Evolutionary conservation across 1,140 invertebrate species (phyloP), one percentile per base, ranked within the genome.

Genomic region (Drosophila malerkotliana): DNA sequence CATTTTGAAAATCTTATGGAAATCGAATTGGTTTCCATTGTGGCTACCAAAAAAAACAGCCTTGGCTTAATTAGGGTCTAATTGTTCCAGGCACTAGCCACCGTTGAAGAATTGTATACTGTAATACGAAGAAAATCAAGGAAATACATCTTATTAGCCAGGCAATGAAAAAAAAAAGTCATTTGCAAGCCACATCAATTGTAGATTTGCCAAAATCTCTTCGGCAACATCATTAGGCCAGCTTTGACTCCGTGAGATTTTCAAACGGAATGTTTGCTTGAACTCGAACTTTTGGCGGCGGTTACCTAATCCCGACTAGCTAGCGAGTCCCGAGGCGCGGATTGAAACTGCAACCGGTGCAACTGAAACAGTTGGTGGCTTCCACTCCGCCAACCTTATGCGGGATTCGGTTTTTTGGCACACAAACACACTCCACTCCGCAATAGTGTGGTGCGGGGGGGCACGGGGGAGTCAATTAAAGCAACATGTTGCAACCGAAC

Each of bases 201-300:
- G 71, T 30, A 34, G 68, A 73, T 73, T 62, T 62, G 49, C 41
- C 68, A 28, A 73, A 62, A 76, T 28, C 34, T 59, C 34, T 68
- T 32, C 26, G 15, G 49, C 57, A 48, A 59, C 59, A 57, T 68
- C 66, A 76, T 69, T 71, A 81, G 58, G 37, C 44, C 30, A 32
- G 34, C 57, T 39, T 52, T 39, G 48, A 18, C 69, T 47, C 44
- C 15, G 44, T 55, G 44, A 77, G 72, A 53, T 75, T 75, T 75
- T 47, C 60, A 48, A 66, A 57, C 39, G 60, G 72, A 75, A 73
- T 76, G 63, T 88, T 83, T 56, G 68, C 83, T 79, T 89, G 83
- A 88, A 88, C 83, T 88, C 83, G 83, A 88, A 88, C 83, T 88
- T 89, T 88, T 88, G 72, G 47, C 61, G 58, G 53, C 58, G 41